phyloP scores from a whole-genome alignment of 2,888 invertebrate genomes.

The Melieria omissa region DNA sequence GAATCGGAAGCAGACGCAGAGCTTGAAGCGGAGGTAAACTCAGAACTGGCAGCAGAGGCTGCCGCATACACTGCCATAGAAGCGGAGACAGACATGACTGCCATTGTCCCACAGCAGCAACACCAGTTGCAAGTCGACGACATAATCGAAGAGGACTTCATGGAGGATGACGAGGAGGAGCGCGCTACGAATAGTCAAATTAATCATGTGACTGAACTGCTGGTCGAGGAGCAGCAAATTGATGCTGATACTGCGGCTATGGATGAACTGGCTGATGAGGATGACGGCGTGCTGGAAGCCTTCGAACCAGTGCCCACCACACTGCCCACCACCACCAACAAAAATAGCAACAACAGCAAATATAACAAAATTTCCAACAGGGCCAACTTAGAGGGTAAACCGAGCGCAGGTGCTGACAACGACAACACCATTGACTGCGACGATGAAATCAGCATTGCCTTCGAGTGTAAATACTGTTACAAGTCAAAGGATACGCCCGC shows the following conservation, averaged over 20 bases:
- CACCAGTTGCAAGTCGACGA: conserved; percentile 25
- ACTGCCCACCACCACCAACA: conserved; percentile 35
- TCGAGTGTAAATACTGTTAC: conserved; percentile 56
- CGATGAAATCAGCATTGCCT: conserved; percentile 42
- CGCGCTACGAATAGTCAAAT: neutral
- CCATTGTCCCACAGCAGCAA: neutral
- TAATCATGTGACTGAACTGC: neutral
- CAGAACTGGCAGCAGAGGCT: neutral
- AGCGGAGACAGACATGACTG: conserved; percentile 6
- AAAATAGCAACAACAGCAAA: conserved; percentile 29
- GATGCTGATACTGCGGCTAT: neutral
- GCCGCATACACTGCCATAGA: conserved; percentile 10
- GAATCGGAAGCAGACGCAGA: neutral
- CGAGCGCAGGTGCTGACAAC: conserved; percentile 16
- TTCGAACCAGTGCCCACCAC: conserved; percentile 41
- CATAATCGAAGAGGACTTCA: conserved; percentile 31
- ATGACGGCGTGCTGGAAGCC: conserved; percentile 41
- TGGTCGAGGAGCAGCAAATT: neutral
- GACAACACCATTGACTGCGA: conserved; percentile 33
- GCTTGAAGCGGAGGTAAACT: neutral
- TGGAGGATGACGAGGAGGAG: conserved; percentile 3
- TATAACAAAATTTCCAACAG: conserved; percentile 19
- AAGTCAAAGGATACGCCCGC: conserved; percentile 46
- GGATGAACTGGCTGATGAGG: conserved; percentile 22
- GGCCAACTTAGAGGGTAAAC: conserved; percentile 26